Percentiles rank a stretch among this genome's conserved stretches.
phyloP scores from a whole-genome alignment of 2,113 vertebrate species.

The Oenanthe melanoleuca region DNA sequence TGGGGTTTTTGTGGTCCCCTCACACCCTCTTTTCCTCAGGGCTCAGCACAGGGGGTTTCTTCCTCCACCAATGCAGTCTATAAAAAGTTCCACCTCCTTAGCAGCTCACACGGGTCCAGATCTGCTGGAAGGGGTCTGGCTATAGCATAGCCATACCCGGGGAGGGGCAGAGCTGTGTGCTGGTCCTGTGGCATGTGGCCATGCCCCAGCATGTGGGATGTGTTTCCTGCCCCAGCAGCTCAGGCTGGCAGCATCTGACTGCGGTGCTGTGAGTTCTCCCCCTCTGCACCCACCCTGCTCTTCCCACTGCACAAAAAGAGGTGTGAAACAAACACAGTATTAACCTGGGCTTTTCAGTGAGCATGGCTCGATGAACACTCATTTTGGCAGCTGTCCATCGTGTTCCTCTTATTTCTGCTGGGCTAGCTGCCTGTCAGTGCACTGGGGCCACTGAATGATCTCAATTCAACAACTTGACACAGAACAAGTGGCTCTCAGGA shows the following conservation, averaged over 20 bases:
- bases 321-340: neutral
- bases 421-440: neutral
- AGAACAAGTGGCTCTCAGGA: neutral
- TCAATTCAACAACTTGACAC: neutral
- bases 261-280: neutral
- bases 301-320: neutral
- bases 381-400: neutral
- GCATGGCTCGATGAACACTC: neutral
- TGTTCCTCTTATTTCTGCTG: neutral
- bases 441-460: neutral
- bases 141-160: accelerated
- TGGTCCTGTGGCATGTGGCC: neutral
- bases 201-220: too few species aligned
- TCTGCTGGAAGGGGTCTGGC: neutral
- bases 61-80: neutral
- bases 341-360: neutral
- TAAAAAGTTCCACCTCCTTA: neutral
- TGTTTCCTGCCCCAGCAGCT: neutral
- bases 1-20: neutral
- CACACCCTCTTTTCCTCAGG: neutral
- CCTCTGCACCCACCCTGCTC: too few species aligned
- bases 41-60: neutral
- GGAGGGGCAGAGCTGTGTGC: neutral
- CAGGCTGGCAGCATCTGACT: too few species aligned
- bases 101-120: neutral